Evolutionary conservation across 2,113 vertebrate genomes (phyloP).

Genomic region (Dryoscopus gambensis): DNA sequence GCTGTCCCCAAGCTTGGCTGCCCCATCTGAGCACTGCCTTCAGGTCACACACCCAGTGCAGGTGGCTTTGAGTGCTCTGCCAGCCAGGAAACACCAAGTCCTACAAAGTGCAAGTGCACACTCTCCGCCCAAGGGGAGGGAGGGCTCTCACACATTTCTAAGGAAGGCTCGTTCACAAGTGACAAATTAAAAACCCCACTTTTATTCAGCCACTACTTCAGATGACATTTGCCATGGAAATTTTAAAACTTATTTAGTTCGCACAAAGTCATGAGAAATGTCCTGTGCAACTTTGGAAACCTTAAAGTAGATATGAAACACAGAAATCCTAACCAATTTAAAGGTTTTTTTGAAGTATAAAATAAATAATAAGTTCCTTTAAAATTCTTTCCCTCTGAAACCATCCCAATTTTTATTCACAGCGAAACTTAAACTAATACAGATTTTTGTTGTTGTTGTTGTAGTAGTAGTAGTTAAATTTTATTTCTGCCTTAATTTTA

Average conservation of each 20-base stretch:
- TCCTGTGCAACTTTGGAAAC: not conserved
- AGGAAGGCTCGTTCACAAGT: not conserved
- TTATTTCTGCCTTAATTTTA: not conserved
- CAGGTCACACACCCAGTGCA: not conserved
- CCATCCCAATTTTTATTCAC: not conserved
- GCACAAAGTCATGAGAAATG: not conserved
- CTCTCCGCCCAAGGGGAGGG: not conserved
- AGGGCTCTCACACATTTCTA: not conserved
- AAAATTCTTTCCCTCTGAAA: not conserved
- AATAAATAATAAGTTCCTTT: not conserved
- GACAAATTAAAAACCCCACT: not conserved
- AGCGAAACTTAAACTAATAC: not conserved
- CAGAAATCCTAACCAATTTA: not conserved
- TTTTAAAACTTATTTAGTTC: not conserved
- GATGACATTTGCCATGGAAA: not conserved
- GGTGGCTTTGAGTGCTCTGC: not conserved
- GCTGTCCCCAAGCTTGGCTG: not conserved
- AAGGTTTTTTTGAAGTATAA: not conserved
- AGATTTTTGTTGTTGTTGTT: not conserved
- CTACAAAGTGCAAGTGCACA: not conserved
- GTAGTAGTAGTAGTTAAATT: not conserved
- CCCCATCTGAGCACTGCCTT: not conserved
- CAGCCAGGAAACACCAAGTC: not conserved
- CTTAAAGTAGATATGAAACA: not conserved
- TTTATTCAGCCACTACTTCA: not conserved